phyloP scores from a whole-genome alignment of 1,140 invertebrate species.

The Chironomus tepperi region DNA sequence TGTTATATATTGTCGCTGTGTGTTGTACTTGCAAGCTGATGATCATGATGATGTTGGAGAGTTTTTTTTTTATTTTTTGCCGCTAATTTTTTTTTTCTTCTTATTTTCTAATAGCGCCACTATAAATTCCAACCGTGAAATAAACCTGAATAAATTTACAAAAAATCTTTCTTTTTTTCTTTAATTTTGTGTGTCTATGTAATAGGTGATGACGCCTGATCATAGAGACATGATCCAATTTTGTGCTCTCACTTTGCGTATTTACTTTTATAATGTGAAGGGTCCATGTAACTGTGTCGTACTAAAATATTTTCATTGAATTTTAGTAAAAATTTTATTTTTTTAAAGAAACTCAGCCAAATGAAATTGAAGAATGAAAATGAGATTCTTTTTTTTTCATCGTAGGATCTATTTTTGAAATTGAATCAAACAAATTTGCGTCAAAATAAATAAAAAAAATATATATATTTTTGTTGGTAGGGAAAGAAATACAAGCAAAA shows the following conservation, averaged over 20 bases:
- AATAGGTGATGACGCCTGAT: neutral
- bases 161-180: neutral
- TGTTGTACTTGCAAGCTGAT: neutral
- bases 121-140: constrained; percentile 21
- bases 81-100: constrained; percentile 15
- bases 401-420: constrained; percentile 15
- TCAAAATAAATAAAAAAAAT: constrained; percentile 16
- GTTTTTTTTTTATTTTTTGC: neutral
- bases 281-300: neutral
- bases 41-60: neutral
- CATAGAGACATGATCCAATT: too few relatives aligned
- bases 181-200: neutral
- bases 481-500: neutral
- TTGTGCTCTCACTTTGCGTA: too few relatives aligned
- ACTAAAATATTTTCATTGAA: neutral
- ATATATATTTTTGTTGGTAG: neutral
- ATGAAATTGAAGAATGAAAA: constrained; percentile 18
- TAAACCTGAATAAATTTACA: neutral
- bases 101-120: neutral
- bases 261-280: neutral
- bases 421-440: constrained; percentile 19
- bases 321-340: too few relatives aligned
- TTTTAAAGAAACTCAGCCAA: neutral
- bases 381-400: neutral
- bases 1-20: neutral